A percentile compares a stretch with the other conserved stretches of the same genome.
These are phyloP conservation scores for Pluvianellus socialis DNA, from an alignment of 2,113 vertebrate genomes.

Conservation along the genomic window DNA sequence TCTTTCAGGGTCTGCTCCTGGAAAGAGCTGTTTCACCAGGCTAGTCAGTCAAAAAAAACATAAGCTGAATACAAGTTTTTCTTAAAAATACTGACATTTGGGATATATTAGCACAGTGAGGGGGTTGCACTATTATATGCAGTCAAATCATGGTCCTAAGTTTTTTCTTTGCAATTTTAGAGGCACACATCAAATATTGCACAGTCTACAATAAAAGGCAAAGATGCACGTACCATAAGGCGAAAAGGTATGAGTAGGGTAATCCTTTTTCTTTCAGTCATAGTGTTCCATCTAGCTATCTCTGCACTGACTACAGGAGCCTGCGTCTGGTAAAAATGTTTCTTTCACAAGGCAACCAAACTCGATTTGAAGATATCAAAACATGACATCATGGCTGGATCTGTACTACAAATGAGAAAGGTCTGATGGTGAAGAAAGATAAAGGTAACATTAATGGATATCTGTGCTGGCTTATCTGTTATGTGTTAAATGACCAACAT, in stretches of 20 bases:
- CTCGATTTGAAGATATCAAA: neutral
- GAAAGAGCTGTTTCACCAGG: neutral
- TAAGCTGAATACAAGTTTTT: neutral
- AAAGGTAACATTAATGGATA: neutral
- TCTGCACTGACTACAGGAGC: neutral
- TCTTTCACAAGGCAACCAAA: neutral
- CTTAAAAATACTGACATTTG: neutral
- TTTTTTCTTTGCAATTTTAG: neutral
- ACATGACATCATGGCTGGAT: neutral
- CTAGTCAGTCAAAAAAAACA: neutral
- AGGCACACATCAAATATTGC: neutral
- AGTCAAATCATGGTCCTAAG: neutral
- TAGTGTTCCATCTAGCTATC: neutral
- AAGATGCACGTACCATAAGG: neutral
- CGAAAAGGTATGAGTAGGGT: neutral
- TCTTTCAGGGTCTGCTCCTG: neutral
- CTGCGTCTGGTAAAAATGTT: neutral
- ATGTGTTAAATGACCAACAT: neutral
- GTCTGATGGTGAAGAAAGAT: neutral
- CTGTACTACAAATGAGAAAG: neutral
- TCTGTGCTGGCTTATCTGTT: neutral
- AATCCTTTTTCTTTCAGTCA: neutral
- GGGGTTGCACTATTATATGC: accelerated
- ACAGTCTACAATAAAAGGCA: neutral
- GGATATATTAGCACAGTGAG: neutral